Base-by-base conservation (phyloP, 1,140 invertebrate genomes). In the Drosophila malerkotliana region DNA sequence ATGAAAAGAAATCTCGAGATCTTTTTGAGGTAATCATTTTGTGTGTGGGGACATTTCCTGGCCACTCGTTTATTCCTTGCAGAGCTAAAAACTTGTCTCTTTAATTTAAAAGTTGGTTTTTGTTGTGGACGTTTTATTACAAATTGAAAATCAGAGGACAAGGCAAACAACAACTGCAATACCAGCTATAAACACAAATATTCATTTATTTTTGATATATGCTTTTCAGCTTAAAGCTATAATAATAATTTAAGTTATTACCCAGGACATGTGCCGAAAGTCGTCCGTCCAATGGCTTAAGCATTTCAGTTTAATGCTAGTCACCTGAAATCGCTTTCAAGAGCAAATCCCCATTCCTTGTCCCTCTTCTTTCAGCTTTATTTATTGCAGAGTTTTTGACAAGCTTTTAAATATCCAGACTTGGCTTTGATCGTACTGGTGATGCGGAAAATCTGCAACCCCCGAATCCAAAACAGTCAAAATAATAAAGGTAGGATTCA, bases 311-410 rank as follows among this genome's bases (percentile, higher is more conserved):
- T 71, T 39, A 72, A 44, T 69, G 66, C 51, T 59, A 72, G 49
- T 72, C 59, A 72, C 54, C 66, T 28, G 7, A 49, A 72, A 71
- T 30, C 54, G 52, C 45, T 69, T 39, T 56, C 26, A 56, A 56
- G 68, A 68, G 63, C 32, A 48, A 30, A 45, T 37, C 28, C n/a
- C 10, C 12, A 44, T n/a, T 21, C 26, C 60, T 53, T 64, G 30
- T 18, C 59, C 34, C 26, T 15, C 41, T 21, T 10, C 5, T 51
- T 53, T 73, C 74, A 49, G 72, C 39, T 72, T 85, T 85, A 85
- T 85, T 87, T 87, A 87, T 88, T 72, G 82, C 71, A 48, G 61
- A 63, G 64, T 62, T 64, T 85, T 75, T 85, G 74, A 85, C 82
- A 87, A 82, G 83, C 82, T 87, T 85, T 72, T 87, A 85, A 72